phyloP scores from a whole-genome alignment of 2,888 invertebrate species.

The Pedicia rivosa region DNA sequence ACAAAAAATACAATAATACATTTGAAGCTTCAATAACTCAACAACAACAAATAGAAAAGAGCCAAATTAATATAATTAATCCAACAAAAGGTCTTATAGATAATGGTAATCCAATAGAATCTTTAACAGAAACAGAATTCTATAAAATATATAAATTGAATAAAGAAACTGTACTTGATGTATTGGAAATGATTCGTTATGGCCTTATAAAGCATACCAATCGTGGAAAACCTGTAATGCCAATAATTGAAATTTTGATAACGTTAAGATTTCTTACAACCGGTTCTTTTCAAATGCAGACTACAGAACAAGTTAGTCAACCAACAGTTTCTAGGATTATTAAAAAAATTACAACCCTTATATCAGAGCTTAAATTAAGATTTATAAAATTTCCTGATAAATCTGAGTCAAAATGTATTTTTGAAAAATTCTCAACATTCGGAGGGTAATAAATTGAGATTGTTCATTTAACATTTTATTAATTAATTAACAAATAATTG shows the following conservation, averaged over 20 bases:
- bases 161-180: constrained; percentile 13
- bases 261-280: constrained; percentile 14
- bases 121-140: constrained; percentile 13
- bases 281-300: constrained; percentile 13
- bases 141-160: constrained; percentile 12
- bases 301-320: constrained; percentile 13
- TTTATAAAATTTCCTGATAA: constrained; percentile 13
- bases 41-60: not conserved
- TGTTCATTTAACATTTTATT: not conserved
- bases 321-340: constrained; percentile 14
- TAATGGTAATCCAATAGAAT: constrained; percentile 13
- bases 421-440: constrained; percentile 11
- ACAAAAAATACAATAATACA: not conserved
- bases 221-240: constrained; percentile 14
- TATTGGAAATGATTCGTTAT: constrained; percentile 14
- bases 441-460: constrained; percentile 7
- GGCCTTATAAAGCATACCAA: too few species aligned
- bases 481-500: not conserved
- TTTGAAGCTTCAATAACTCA: not conserved
- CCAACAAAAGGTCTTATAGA: constrained; percentile 4
- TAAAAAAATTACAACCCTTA: constrained; percentile 12
- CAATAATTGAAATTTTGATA: constrained; percentile 14
- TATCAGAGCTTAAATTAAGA: constrained; percentile 11
- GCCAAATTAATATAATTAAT: not conserved
- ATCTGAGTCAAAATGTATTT: constrained; percentile 9